Percentiles rank a stretch among this genome's conserved stretches.
These are phyloP conservation scores for Chrysina gloriosa DNA, from an alignment of 2,888 invertebrate species.

Conservation along the genomic window DNA sequence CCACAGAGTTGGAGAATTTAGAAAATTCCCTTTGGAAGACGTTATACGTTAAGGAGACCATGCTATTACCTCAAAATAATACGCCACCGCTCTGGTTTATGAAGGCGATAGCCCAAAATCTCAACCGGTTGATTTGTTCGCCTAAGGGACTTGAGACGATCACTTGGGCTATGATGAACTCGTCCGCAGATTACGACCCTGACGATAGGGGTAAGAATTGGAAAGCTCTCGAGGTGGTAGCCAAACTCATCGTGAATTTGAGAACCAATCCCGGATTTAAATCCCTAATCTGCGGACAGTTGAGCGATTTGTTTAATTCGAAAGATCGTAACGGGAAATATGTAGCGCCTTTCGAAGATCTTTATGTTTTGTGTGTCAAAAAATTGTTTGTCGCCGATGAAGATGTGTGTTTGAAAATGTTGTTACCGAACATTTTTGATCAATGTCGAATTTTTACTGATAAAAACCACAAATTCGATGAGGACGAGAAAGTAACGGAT, in stretches of 20 bases:
- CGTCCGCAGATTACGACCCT: slow-evolving; percentile 50
- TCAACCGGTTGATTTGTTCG: slow-evolving; percentile 71
- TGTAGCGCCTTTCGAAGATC: slow-evolving; percentile 54
- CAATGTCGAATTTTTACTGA: slow-evolving; percentile 51
- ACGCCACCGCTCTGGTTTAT: slow-evolving; percentile 73
- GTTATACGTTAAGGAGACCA: slow-evolving; percentile 75
- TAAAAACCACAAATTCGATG: slow-evolving; percentile 53
- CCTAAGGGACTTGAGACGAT: slow-evolving; percentile 75
- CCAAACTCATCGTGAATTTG: slow-evolving; percentile 72
- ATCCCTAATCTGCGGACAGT: slow-evolving; percentile 68
- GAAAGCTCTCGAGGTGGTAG: slow-evolving; percentile 75
- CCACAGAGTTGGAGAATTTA: slow-evolving; percentile 67
- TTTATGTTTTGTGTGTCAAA: slow-evolving; percentile 70
- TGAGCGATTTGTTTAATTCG: slow-evolving; percentile 65
- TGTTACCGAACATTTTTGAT: slow-evolving; percentile 60
- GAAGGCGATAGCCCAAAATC: slow-evolving; percentile 70
- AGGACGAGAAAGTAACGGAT: slow-evolving; percentile 55
- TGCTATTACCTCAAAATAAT: slow-evolving; percentile 69
- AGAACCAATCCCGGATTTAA: slow-evolving; percentile 70
- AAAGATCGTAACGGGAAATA: slow-evolving; percentile 65
- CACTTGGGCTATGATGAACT: slow-evolving; percentile 72
- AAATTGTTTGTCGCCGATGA: slow-evolving; percentile 68
- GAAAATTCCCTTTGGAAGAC: slow-evolving; percentile 71
- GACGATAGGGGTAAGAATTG: slow-evolving; percentile 71
- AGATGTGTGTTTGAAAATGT: slow-evolving; percentile 61